These are phyloP conservation scores for Pampusana beccarii DNA, from an alignment of 2,113 vertebrate species.

Conservation along the genomic window DNA sequence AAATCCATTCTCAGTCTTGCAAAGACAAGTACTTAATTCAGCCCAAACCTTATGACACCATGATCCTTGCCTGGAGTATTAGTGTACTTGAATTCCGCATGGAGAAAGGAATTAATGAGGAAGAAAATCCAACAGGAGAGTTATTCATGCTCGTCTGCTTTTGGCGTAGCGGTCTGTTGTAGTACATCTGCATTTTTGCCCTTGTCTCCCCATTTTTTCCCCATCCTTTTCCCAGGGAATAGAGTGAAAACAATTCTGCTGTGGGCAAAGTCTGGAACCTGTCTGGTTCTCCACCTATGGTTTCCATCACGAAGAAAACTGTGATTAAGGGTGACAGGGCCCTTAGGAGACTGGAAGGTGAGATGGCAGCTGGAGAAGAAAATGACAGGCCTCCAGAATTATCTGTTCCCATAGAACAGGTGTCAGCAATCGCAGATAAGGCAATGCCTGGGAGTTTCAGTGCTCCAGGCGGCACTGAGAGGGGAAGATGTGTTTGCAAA, in stretches of 20 bases:
- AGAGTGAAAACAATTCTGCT: conserved; percentile 14
- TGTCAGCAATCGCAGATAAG: neutral
- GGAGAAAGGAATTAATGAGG: neutral
- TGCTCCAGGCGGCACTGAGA: conserved; percentile 13
- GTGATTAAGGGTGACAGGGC: conserved; percentile 45
- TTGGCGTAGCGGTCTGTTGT: neutral
- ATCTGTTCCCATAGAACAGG: conserved; percentile 1
- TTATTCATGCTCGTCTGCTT: neutral
- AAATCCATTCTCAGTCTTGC: neutral
- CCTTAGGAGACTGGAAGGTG: conserved; percentile 44
- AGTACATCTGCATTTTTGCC: neutral
- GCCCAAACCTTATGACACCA: neutral
- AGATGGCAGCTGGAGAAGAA: conserved; percentile 45
- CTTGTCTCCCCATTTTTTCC: neutral
- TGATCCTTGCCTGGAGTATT: neutral
- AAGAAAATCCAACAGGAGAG: neutral
- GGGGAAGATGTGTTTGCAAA: conserved; percentile 52
- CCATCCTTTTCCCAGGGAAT: neutral
- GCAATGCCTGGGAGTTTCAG: conserved; percentile 4
- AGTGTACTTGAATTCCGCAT: neutral
- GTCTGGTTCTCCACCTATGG: conserved; percentile 39
- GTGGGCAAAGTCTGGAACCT: conserved; percentile 48
- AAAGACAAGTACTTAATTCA: neutral
- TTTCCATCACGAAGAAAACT: neutral
- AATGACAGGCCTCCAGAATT: conserved; percentile 44